Base-by-base conservation (phyloP, 2,888 invertebrate genomes). In the Nomada ruficornis region DNA sequence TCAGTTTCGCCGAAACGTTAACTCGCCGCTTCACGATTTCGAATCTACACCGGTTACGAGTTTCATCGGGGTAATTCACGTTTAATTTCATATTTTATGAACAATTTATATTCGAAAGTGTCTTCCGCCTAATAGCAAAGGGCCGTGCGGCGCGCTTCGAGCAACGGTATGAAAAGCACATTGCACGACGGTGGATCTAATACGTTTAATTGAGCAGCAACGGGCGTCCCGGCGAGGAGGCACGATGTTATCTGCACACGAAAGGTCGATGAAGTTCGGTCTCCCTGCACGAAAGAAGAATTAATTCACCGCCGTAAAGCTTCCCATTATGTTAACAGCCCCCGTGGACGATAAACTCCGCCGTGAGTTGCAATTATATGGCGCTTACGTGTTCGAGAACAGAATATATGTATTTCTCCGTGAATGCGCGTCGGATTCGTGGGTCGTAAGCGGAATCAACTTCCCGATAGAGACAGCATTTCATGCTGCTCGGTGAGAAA, bases 251-350 rank as follows among this genome's bases (percentile, higher is more conserved):
- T 68, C 67, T 11, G 50, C 2, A 23, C 79, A 76, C 69, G 69
- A 64, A 74, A 78, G 74, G 59, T 73, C 65, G 77, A 50, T 50
- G 44, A 72, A 62, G 55, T 57, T 67, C 65, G 59, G 69, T 60
- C 57, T 50, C 52, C 59, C 54, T 42, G 81, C 59, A 73, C 76
- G 74, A 69, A 71, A 79, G 74, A 82, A 82, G 74, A 85, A 85
- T 83, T 83, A 87, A 87, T 87, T 87, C 76, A 18, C 44, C 52
- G 70, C 55, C 79, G 64, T 70, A 80, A 72, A 87, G 83, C 69
- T 87, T 87, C 75, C 87, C 77, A 85, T 83, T 85, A 81, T 78
- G 83, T 84, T 80, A 85, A 87, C 73, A 72, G 78, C 75, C 64
- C 65, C 64, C 18, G 59, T 62, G 20, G 36, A 47, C 77, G 80